Evolutionary conservation across 2,888 invertebrate genomes (phyloP).

Genomic region (Clusia tigrina): DNA sequence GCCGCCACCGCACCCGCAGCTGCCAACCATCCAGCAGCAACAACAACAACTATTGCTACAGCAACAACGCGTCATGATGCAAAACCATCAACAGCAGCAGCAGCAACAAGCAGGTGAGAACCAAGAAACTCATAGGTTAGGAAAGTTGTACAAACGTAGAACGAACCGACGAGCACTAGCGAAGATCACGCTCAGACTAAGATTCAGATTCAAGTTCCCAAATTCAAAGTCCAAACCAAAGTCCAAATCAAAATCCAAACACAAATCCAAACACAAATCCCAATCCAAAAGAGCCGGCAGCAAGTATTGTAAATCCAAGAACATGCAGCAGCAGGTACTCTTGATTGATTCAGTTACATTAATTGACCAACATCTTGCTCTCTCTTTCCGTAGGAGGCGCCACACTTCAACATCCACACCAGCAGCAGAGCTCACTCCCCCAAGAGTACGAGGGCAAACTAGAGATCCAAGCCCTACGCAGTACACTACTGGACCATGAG

Average conservation of each 20-base stretch:
- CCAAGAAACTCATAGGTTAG: not conserved
- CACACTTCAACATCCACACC: conserved; percentile 39
- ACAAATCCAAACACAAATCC: too few relatives aligned
- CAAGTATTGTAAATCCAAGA: not conserved
- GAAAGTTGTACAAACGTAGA: not conserved
- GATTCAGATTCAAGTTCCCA: not conserved
- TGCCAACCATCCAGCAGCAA: conserved; percentile 62
- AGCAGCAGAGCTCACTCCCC: conserved; percentile 72
- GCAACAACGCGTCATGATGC: conserved; percentile 58
- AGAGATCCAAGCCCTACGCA: conserved; percentile 69
- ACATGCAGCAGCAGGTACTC: not conserved
- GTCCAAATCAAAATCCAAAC: too few relatives aligned
- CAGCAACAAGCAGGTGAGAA: conserved; percentile 49
- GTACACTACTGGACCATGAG: conserved; percentile 65
- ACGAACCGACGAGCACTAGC: not conserved
- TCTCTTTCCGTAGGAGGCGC: conserved; percentile 14
- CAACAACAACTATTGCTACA: conserved; percentile 61
- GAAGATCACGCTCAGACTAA: too few relatives aligned
- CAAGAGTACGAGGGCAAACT: conserved; percentile 85
- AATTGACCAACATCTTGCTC: too few relatives aligned
- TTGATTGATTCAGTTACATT: not conserved
- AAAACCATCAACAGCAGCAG: conserved; percentile 47
- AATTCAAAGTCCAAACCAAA: not conserved
- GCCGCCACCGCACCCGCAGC: conserved; percentile 63
- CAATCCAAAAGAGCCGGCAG: too few relatives aligned